These are phyloP conservation scores for Holocentrus rufus DNA, from an alignment of 2,797 vertebrate species.

Conservation along the genomic window DNA sequence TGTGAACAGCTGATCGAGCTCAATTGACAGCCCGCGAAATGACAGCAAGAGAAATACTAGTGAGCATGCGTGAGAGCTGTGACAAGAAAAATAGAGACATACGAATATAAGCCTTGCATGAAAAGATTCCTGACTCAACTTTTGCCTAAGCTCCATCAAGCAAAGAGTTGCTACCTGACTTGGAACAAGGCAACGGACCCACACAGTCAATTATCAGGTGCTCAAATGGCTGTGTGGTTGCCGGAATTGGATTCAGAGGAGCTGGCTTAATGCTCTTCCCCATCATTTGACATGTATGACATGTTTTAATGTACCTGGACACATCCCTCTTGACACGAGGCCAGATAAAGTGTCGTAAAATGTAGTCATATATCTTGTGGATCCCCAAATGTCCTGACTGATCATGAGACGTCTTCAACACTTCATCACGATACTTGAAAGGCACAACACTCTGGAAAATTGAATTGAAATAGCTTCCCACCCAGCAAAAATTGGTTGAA, in stretches of 20 bases:
- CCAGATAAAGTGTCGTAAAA: slow-evolving; percentile 16
- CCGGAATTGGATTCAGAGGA: not conserved
- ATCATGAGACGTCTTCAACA: slow-evolving; percentile 15
- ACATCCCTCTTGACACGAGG: not conserved
- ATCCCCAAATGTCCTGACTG: slow-evolving; percentile 19
- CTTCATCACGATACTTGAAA: not conserved
- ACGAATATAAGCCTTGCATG: no score
- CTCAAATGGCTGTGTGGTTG: not conserved
- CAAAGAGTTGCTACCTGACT: not conserved
- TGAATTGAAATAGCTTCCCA: no score
- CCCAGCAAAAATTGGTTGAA: no score
- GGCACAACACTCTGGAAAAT: not conserved
- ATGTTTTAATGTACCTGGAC: not conserved
- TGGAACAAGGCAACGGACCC: not conserved
- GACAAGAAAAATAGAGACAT: no score
- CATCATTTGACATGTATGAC: not conserved
- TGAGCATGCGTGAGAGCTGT: no score
- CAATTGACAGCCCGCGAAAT: no score
- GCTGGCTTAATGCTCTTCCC: not conserved
- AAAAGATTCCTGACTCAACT: no score
- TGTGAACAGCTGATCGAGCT: no score
- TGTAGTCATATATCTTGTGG: not conserved
- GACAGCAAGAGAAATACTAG: no score
- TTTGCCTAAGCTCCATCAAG: no score
- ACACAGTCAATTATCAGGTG: not conserved